Percentiles rank a stretch among this genome's conserved stretches.
Conservation (phyloP, 2,113 vertebrate species). For the Nothocercus julius region DNA sequence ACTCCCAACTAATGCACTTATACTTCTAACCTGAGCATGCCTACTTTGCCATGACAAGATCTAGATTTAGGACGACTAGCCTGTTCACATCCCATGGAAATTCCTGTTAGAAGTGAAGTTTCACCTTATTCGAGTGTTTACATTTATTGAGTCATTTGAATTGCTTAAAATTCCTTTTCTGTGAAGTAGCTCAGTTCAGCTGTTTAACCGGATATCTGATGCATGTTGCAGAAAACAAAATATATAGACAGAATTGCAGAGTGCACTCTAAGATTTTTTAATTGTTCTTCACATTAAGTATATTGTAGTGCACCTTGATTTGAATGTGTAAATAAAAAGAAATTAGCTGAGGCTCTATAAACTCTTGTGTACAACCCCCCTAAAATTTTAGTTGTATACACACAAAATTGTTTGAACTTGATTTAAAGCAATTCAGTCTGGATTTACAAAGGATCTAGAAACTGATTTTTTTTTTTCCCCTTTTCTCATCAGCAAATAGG, state of each 20-base stretch:
- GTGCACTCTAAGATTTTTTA: not conserved
- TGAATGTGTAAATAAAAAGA: not conserved
- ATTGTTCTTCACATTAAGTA: not conserved
- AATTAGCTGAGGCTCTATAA: not conserved
- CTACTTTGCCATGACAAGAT: not conserved
- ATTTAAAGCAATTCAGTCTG: not conserved
- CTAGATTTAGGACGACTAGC: not conserved
- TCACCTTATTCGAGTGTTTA: not conserved
- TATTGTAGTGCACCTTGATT: not conserved
- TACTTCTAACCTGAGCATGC: not conserved
- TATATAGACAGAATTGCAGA: not conserved
- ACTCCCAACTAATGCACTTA: not conserved
- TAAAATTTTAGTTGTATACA: not conserved
- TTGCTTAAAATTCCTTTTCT: not conserved
- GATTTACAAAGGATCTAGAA: not conserved
- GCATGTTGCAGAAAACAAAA: not conserved
- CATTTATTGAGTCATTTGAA: not conserved
- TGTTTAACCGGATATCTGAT: not conserved
- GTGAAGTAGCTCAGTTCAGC: not conserved
- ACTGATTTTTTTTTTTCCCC: not conserved
- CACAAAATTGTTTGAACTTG: not conserved
- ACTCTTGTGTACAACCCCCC: not conserved
- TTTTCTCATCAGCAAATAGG: not conserved
- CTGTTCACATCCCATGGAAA: not conserved
- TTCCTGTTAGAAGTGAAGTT: not conserved